Percentiles rank a stretch among this genome's conserved stretches.
Conservation (phyloP, 2,113 vertebrate genomes). For the Scatophagus argus region DNA sequence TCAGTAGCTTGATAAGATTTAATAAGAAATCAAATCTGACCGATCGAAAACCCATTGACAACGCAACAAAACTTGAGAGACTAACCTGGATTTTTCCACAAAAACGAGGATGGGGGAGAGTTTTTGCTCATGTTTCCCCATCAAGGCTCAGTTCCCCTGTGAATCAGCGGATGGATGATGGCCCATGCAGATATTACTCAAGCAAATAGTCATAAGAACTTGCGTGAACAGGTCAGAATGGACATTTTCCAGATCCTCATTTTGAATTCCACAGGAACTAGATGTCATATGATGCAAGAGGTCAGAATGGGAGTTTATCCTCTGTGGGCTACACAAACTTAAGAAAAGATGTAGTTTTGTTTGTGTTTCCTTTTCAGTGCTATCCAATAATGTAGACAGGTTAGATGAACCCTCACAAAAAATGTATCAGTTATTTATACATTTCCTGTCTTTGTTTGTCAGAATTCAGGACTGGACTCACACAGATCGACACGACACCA, state of each 20-base stretch:
- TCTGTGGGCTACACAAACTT: conserved; percentile 12
- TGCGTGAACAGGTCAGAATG: neutral
- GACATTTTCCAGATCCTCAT: neutral
- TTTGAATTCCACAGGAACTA: neutral
- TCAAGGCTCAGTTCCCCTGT: conserved; percentile 4
- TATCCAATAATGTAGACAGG: neutral
- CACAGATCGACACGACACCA: conserved; percentile 93
- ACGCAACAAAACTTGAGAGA: neutral
- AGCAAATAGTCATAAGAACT: neutral
- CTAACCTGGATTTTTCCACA: neutral
- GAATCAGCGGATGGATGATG: conserved; percentile 17
- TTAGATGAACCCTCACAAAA: neutral
- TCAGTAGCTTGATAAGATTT: no score
- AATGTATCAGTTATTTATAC: neutral
- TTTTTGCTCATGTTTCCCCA: neutral
- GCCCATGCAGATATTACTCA: conserved; percentile 4
- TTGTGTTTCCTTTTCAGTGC: neutral
- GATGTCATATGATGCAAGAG: neutral
- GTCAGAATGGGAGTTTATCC: conserved; percentile 30
- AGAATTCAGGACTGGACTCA: conserved; percentile 89
- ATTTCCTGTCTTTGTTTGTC: conserved; percentile 70
- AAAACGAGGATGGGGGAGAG: conserved; percentile 1
- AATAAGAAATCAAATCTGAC: neutral
- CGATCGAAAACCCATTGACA: neutral
- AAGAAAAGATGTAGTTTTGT: neutral